Conservation (phyloP, 2,888 invertebrate species). For the Pristionchus japonicus region DNA sequence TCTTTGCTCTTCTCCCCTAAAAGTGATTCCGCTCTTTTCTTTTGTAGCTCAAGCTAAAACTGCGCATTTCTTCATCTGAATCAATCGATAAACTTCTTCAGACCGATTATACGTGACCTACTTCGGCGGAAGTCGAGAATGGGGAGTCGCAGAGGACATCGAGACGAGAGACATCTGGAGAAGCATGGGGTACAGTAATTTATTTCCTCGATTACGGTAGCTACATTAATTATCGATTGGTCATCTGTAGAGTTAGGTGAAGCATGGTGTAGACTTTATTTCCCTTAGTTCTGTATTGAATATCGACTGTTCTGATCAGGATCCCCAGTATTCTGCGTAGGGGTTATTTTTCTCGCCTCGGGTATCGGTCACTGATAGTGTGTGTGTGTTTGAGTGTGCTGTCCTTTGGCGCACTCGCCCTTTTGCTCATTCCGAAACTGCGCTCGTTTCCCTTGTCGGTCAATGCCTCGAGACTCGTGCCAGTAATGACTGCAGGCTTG, state of each 20-base stretch:
- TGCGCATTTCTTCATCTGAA: too few species aligned
- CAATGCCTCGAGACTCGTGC: neutral
- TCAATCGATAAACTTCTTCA: conserved; percentile 77
- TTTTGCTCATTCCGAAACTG: conserved; percentile 15
- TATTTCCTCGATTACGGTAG: neutral
- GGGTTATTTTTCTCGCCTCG: conserved; percentile 1
- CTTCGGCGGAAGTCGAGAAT: conserved; percentile 89
- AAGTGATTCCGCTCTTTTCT: too few species aligned
- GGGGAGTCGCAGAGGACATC: conserved; percentile 88
- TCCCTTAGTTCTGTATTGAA: too few species aligned
- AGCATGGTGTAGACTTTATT: too few species aligned
- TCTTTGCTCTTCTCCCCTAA: too few species aligned
- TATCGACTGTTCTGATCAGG: neutral
- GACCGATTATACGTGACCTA: conserved; percentile 96
- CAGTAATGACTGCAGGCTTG: neutral
- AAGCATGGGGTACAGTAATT: conserved; percentile 81
- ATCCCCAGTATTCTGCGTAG: neutral
- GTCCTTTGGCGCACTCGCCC: conserved; percentile 23
- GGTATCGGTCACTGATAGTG: conserved; percentile 29
- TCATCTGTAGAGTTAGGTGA: too few species aligned
- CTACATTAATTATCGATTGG: too few species aligned
- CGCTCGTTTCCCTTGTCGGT: neutral
- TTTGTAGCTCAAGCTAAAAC: too few species aligned
- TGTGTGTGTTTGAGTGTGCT: neutral
- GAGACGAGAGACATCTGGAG: conserved; percentile 89